A percentile compares a stretch with the other conserved stretches of the same genome.
Conservation (phyloP, 2,797 vertebrate species). For the Microctenopoma steveboyesi region DNA sequence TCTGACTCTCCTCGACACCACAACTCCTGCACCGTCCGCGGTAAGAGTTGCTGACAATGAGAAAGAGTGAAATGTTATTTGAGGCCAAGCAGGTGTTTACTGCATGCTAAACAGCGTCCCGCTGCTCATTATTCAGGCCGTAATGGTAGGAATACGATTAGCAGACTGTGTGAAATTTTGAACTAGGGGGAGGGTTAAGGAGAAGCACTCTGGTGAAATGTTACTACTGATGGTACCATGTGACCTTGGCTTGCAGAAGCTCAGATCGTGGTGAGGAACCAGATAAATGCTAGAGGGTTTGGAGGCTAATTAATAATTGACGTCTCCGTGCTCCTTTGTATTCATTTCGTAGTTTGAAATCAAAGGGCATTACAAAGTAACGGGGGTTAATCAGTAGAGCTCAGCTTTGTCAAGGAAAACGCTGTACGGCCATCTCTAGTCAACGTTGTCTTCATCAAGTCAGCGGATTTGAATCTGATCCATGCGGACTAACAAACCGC, state of each 20-base stretch:
- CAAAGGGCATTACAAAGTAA: slow-evolving; percentile 59
- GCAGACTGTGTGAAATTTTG: slow-evolving; percentile 52
- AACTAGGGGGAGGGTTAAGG: slow-evolving; percentile 25
- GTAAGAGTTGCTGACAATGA: slow-evolving; percentile 59
- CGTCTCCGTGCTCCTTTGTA: slow-evolving; percentile 42
- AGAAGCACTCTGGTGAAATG: slow-evolving; percentile 27
- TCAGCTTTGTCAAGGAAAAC: not conserved
- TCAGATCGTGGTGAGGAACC: slow-evolving; percentile 41
- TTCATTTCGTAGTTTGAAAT: slow-evolving; percentile 45
- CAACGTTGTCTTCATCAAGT: not conserved
- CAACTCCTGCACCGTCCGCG: slow-evolving; percentile 30
- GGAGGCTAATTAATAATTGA: slow-evolving; percentile 62
- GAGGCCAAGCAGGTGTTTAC: slow-evolving; percentile 64
- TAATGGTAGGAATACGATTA: slow-evolving; percentile 65
- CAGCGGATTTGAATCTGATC: not conserved
- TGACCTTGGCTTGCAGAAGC: slow-evolving; percentile 57
- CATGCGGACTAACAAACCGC: too few species aligned
- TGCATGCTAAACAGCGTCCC: slow-evolving; percentile 71
- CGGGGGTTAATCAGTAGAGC: not conserved
- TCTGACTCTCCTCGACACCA: slow-evolving; percentile 30
- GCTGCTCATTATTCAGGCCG: slow-evolving; percentile 65
- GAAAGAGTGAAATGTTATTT: slow-evolving; percentile 62
- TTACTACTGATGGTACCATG: slow-evolving; percentile 31
- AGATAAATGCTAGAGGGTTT: slow-evolving; percentile 49
- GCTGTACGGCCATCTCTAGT: not conserved